These are phyloP conservation scores for Cryptotis parvus DNA, from an alignment of 2,113 vertebrate species.

Conservation along the genomic window DNA sequence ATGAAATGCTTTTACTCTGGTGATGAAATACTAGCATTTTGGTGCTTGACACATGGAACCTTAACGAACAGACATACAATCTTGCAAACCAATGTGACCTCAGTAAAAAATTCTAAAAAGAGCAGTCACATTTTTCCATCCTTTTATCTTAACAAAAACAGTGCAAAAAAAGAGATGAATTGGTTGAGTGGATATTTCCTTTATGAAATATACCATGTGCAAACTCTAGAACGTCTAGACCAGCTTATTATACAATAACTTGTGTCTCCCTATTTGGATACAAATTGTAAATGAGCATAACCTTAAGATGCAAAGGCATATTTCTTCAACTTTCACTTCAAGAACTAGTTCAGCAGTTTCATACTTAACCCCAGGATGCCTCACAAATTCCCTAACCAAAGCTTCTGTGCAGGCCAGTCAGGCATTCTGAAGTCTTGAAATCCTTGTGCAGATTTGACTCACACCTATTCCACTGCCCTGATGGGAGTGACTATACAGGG, in stretches of 20 bases:
- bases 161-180: neutral
- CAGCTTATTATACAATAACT: neutral
- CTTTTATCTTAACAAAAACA: slow-evolving; percentile 14
- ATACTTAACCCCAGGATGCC: neutral
- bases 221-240: neutral
- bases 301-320: neutral
- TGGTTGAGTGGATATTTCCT: neutral
- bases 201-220: neutral
- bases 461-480: neutral
- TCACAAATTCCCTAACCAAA: neutral
- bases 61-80: too few species aligned
- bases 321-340: neutral
- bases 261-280: neutral
- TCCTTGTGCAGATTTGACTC: neutral
- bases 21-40: too few species aligned
- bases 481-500: too few species aligned
- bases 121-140: neutral
- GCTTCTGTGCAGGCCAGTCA: neutral
- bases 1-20: neutral
- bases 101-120: too few species aligned
- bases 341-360: neutral
- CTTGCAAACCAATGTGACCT: too few species aligned
- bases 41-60: too few species aligned
- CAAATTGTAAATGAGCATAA: neutral
- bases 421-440: neutral